These are phyloP conservation scores for Hydrochoerus hydrochaeris DNA, from an alignment of 2,113 vertebrate species.

Conservation along the genomic window DNA sequence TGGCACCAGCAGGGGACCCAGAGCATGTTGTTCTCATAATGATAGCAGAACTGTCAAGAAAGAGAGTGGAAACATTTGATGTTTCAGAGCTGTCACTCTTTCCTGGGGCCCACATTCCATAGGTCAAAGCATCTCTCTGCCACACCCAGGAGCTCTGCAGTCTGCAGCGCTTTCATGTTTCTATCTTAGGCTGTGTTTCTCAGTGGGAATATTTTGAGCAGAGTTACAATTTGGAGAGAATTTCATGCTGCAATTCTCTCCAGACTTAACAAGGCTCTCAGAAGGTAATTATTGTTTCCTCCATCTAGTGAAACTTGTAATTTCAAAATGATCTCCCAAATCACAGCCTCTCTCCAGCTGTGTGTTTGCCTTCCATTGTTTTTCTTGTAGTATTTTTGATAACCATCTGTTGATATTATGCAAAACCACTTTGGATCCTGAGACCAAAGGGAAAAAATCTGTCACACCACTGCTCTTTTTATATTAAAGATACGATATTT, in stretches of 20 bases:
- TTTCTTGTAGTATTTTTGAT: not conserved
- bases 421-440: not conserved
- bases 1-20: too few relatives aligned
- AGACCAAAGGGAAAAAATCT: not conserved
- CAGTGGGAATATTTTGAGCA: not conserved
- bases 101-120: not conserved
- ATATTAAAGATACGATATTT: not conserved
- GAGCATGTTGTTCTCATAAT: not conserved
- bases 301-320: not conserved
- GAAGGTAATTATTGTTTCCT: constrained; percentile 8
- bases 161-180: not conserved
- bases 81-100: not conserved
- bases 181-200: not conserved
- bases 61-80: not conserved
- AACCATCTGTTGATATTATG: not conserved
- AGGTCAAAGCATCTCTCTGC: not conserved
- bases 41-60: not conserved
- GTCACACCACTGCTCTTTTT: not conserved
- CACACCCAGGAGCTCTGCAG: not conserved
- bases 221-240: not conserved
- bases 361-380: not conserved
- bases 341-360: not conserved
- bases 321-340: constrained; percentile 43
- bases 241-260: not conserved
- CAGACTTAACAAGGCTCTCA: not conserved